These are phyloP conservation scores for Tetranychus cinnabarinus DNA, from an alignment of 1,140 invertebrate genomes.

Conservation along the genomic window DNA sequence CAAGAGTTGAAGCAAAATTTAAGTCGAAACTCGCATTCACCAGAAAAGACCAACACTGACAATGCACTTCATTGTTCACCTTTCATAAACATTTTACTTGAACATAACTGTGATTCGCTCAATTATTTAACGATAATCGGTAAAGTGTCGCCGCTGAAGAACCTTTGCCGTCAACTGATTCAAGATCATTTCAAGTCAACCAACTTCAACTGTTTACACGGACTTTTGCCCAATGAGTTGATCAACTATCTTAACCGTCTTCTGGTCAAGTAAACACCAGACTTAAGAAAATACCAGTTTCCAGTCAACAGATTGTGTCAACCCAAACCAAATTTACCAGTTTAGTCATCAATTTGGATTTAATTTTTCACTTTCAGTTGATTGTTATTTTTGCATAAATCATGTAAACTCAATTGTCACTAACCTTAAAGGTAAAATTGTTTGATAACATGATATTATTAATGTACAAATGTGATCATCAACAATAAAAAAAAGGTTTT, in stretches of 20 bases:
- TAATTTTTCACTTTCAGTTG: too few relatives aligned
- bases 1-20: neutral
- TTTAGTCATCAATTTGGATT: too few relatives aligned
- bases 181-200: neutral
- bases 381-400: too few relatives aligned
- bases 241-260: neutral
- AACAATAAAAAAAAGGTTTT: too few relatives aligned
- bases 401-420: too few relatives aligned
- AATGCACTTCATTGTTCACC: neutral
- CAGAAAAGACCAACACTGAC: too few relatives aligned
- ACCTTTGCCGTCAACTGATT: neutral
- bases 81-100: neutral
- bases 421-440: neutral
- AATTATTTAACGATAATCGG: neutral
- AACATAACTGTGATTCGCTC: neutral
- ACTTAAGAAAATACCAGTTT: neutral
- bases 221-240: neutral
- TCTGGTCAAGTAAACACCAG: neutral
- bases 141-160: neutral
- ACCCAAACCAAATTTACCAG: too few relatives aligned
- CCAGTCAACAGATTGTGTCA: too few relatives aligned
- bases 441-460: neutral
- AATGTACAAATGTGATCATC: too few relatives aligned
- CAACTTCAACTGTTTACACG: neutral
- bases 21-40: too few relatives aligned